phyloP scores from a whole-genome alignment of 23 tunicate species.

The Diplosoma virens region DNA sequence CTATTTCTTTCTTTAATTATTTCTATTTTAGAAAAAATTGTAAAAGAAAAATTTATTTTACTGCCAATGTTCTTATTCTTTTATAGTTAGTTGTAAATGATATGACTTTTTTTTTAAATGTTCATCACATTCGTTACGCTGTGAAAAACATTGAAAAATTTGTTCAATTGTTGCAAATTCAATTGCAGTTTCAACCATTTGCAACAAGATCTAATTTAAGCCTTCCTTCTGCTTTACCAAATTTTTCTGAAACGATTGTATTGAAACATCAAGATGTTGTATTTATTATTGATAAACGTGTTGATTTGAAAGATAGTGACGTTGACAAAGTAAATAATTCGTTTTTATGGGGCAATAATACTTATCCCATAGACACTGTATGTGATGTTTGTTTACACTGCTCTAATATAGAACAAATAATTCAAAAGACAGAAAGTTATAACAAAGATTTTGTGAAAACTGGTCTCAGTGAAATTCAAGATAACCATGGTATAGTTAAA shows the following conservation, averaged over 20 bases:
- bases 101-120: constrained; percentile 15
- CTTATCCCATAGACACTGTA: constrained; percentile 63
- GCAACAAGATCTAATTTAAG: neutral
- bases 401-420: constrained; percentile 28
- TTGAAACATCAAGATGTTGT: constrained; percentile 31
- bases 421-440: neutral
- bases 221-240: neutral
- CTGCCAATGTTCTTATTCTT: no score
- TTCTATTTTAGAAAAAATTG: no score
- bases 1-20: no score
- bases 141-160: constrained; percentile 51
- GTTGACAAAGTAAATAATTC: neutral
- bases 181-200: constrained; percentile 16
- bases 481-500: constrained; percentile 48
- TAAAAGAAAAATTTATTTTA: no score
- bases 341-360: constrained; percentile 36
- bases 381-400: constrained; percentile 69
- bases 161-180: neutral
- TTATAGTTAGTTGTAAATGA: no score
- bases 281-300: constrained; percentile 40
- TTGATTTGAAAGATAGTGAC: neutral
- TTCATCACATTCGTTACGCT: constrained; percentile 61
- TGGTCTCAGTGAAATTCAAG: neutral
- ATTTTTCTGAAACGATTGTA: constrained; percentile 4
- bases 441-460: neutral